Evolutionary conservation across 2,888 invertebrate species (phyloP), one percentile per base, ranked within the genome.

Genomic region (Acrobasis consociella): DNA sequence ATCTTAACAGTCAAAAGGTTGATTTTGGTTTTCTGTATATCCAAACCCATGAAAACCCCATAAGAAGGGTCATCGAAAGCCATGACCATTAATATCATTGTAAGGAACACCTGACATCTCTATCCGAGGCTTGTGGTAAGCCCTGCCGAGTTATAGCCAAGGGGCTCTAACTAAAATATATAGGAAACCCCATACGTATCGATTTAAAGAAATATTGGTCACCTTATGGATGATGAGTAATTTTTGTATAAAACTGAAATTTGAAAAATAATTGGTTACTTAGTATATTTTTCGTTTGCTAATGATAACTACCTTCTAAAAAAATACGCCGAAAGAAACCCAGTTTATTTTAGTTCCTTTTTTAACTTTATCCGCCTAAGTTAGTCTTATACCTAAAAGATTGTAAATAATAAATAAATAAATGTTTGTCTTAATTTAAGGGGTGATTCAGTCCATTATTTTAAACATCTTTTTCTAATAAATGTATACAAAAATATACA

Each of bases 31-130:
- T 15, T 15, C 58, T 13, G 22, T 22, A 22, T 11, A 16, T 31
- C 3, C 15, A 58, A 38, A 38, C 55, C 55, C 31, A 49, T 49
- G 49, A 58, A 31, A 37, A 58, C 49, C 15, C 37, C n/a, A 15
- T 58, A 50, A 50, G 39, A 16, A 51, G 38, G 59, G 59, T 60
- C 50, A 60, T 17, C 64, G 67, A 66, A 74, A 75, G 66, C 72
- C 69, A 31, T 51, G 58, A 64, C 75, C 84, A 86, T 87, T 82
- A 82, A 86, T 86, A 85, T 80, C 76, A 66, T 74, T 68, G 79
- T 71, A 80, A 82, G 83, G 84, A 85, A 76, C 78, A 82, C 75
- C 77, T 82, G 86, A 81, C 85, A 83, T 65, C 70, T 69, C 81
- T 85, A 86, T 86, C 83, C 85, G 42, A 62, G 67, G 74, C 81